phyloP scores from a whole-genome alignment of 2,888 invertebrate species.

The Rhimphoctona megacephalus region DNA sequence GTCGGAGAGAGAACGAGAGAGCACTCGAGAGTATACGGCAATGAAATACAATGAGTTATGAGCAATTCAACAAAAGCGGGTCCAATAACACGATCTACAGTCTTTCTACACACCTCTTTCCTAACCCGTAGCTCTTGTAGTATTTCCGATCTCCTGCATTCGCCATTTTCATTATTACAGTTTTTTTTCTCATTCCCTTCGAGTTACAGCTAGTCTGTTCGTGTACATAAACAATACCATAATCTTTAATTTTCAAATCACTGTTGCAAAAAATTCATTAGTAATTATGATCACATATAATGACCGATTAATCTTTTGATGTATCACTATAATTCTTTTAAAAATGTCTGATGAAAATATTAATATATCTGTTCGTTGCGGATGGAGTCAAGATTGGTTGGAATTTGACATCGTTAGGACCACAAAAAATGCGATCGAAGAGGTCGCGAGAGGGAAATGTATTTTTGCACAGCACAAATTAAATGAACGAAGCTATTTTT shows the following conservation, averaged over 20 bases:
- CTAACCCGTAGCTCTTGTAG: background rate
- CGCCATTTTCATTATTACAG: conserved; percentile 13
- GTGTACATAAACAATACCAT: conserved; percentile 77
- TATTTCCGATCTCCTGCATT: conserved; percentile 33
- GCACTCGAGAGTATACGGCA: conserved; percentile 48
- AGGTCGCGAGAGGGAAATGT: background rate
- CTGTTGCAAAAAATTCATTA: background rate
- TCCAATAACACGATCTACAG: conserved; percentile 38
- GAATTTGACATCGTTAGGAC: background rate
- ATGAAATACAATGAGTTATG: conserved; percentile 81
- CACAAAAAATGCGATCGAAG: background rate
- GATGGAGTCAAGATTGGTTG: background rate
- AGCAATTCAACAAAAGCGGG: conserved; percentile 75
- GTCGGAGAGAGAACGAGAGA: background rate
- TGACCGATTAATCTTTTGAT: background rate
- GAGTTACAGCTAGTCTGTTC: conserved; percentile 34
- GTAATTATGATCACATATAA: background rate
- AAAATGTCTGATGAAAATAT: background rate
- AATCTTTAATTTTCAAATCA: conserved; percentile 29
- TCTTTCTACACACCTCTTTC: conserved; percentile 12
- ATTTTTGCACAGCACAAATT: background rate
- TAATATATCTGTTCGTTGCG: background rate
- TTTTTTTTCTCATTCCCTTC: conserved; percentile 16
- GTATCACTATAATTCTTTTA: background rate
- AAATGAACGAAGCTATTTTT: conserved; percentile 32